Evolutionary conservation across 2,888 invertebrate genomes (phyloP).

Genomic region (Aphodius sticticus): DNA sequence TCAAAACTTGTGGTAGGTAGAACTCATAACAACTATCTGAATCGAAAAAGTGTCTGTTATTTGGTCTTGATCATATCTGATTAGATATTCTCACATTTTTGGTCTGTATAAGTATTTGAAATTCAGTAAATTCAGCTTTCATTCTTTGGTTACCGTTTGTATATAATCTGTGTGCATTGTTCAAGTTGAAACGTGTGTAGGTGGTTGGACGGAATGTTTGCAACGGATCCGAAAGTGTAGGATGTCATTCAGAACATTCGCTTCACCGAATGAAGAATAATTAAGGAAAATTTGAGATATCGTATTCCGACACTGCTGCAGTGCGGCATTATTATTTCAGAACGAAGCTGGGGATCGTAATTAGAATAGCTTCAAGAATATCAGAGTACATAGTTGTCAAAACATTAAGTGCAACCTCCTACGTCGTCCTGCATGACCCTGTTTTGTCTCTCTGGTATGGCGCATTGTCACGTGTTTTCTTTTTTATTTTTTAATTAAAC

Average conservation of each 20-base stretch:
- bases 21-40: too few species aligned
- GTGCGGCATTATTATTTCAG: constrained; percentile 41
- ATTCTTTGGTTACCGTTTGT: neutral
- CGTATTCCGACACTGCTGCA: constrained; percentile 39
- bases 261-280: constrained; percentile 34
- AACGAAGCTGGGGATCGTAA: constrained; percentile 38
- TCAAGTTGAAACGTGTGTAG: neutral
- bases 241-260: constrained; percentile 35
- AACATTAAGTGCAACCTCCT: constrained; percentile 37
- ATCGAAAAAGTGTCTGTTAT: too few species aligned
- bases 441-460: neutral
- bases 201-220: neutral
- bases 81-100: neutral
- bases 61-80: too few species aligned
- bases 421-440: constrained; percentile 6
- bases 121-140: neutral
- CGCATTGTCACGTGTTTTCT: constrained; percentile 4
- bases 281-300: constrained; percentile 38
- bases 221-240: neutral
- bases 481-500: constrained; percentile 20
- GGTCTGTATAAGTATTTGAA: neutral
- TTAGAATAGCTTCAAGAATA: constrained; percentile 39
- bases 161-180: neutral
- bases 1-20: too few species aligned
- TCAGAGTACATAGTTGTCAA: constrained; percentile 41